Conservation (phyloP, 2,888 invertebrate species). For the Stenichneumon culpator region DNA sequence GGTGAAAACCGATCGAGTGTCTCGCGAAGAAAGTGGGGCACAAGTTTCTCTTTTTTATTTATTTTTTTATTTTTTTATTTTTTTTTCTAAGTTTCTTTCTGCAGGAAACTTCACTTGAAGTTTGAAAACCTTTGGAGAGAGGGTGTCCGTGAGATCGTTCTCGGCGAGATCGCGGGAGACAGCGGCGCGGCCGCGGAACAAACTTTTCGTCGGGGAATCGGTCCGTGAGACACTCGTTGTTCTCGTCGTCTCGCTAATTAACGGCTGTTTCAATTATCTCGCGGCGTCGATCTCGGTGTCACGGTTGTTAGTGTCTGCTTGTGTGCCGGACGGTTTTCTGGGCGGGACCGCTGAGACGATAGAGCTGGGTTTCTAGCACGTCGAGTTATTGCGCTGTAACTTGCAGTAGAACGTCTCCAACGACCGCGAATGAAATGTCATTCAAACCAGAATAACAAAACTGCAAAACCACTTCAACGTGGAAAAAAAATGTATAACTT, state of each 20-base stretch:
- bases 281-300: conserved; percentile 16
- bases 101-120: conserved; percentile 56
- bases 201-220: conserved; percentile 44
- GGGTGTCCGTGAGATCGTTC: conserved; percentile 1
- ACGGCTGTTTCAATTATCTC: conserved; percentile 54
- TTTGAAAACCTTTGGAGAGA: conserved; percentile 46
- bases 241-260: conserved; percentile 45
- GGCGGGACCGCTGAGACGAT: not conserved
- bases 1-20: conserved; percentile 52
- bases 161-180: conserved; percentile 25
- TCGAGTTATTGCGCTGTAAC: not conserved
- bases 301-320: not conserved
- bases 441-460: not conserved
- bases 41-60: conserved; percentile 31
- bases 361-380: conserved; percentile 23
- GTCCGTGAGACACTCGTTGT: conserved; percentile 22
- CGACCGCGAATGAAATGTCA: not conserved
- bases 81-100: conserved; percentile 13
- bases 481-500: not conserved
- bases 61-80: conserved; percentile 35
- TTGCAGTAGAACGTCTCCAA: not conserved
- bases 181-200: conserved; percentile 3
- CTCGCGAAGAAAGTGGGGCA: conserved; percentile 54
- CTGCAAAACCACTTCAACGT: not conserved
- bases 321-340: not conserved